phyloP scores from a whole-genome alignment of 2,797 vertebrate species.

The Ceyx erithaca region DNA sequence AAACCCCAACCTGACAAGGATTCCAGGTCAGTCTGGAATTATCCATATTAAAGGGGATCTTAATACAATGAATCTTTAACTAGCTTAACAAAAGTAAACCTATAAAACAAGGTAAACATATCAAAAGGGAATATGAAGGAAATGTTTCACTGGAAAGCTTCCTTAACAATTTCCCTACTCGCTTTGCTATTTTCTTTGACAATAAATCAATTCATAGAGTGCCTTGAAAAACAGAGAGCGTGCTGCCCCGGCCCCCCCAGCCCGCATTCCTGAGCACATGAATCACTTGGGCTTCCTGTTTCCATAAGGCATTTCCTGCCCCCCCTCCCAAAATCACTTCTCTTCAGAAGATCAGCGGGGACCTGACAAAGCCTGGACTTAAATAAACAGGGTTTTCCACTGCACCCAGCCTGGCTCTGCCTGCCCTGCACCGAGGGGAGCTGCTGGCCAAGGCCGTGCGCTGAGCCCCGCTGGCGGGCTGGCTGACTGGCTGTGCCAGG shows the following conservation, averaged over 20 bases:
- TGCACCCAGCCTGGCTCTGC: slow-evolving; percentile 57
- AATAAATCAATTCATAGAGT: slow-evolving; percentile 97
- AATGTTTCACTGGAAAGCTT: slow-evolving; percentile 93
- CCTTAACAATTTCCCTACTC: slow-evolving; percentile 91
- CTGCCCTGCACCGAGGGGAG: not conserved
- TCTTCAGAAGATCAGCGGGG: slow-evolving; percentile 87
- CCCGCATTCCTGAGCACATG: slow-evolving; percentile 92
- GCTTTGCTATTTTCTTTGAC: slow-evolving; percentile 93
- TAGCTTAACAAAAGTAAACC: slow-evolving; percentile 90
- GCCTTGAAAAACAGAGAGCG: slow-evolving; percentile 88
- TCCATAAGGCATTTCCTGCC: slow-evolving; percentile 97
- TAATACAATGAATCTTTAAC: slow-evolving; percentile 81
- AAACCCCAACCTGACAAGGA: slow-evolving; percentile 70
- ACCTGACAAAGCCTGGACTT: slow-evolving; percentile 85
- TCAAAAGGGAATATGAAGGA: slow-evolving; percentile 90
- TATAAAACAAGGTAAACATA: slow-evolving; percentile 91
- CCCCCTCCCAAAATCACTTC: slow-evolving; percentile 80
- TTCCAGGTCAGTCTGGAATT: slow-evolving; percentile 80
- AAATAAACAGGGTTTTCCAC: slow-evolving; percentile 81
- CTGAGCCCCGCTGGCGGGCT: not conserved
- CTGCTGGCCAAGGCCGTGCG: not conserved
- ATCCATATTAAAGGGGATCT: slow-evolving; percentile 79
- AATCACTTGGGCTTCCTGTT: slow-evolving; percentile 97
- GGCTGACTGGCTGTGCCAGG: not conserved
- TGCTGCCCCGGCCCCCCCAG: slow-evolving; percentile 52